These are phyloP conservation scores for Ptychochromis oligacanthus DNA, from an alignment of 2,113 vertebrate genomes.

Conservation along the genomic window DNA sequence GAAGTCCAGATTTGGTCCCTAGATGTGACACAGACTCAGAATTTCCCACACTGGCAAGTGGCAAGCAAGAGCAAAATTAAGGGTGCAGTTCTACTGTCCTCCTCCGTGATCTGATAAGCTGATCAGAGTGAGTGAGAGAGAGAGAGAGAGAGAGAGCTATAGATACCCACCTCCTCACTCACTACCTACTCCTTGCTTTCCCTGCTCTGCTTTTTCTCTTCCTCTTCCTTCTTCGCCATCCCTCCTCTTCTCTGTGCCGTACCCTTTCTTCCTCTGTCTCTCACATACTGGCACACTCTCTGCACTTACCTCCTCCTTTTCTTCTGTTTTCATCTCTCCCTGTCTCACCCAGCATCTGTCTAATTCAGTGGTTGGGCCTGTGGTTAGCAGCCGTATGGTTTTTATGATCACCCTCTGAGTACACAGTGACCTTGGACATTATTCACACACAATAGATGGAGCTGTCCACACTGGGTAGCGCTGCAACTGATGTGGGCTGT, in stretches of 20 bases:
- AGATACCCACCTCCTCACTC: background rate
- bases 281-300: background rate
- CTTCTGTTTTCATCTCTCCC: conserved; percentile 38
- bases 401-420: conserved; percentile 79
- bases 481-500: conserved; percentile 58
- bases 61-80: conserved; percentile 22
- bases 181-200: background rate
- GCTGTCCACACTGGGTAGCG: conserved; percentile 66
- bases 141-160: conserved; percentile 15
- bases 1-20: conserved; percentile 21
- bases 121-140: conserved; percentile 22
- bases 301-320: conserved; percentile 31
- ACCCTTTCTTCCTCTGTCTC: background rate
- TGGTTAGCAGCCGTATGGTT: conserved; percentile 74
- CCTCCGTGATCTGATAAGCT: conserved; percentile 28
- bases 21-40: conserved; percentile 35
- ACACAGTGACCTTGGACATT: conserved; percentile 78
- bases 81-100: conserved; percentile 7
- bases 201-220: background rate
- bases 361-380: conserved; percentile 67
- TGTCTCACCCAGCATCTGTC: conserved; percentile 63
- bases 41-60: background rate
- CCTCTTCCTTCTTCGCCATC: background rate
- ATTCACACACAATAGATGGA: conserved; percentile 78
- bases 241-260: background rate